Conservation (phyloP, 2,113 vertebrate genomes). For the Ahaetulla prasina region DNA sequence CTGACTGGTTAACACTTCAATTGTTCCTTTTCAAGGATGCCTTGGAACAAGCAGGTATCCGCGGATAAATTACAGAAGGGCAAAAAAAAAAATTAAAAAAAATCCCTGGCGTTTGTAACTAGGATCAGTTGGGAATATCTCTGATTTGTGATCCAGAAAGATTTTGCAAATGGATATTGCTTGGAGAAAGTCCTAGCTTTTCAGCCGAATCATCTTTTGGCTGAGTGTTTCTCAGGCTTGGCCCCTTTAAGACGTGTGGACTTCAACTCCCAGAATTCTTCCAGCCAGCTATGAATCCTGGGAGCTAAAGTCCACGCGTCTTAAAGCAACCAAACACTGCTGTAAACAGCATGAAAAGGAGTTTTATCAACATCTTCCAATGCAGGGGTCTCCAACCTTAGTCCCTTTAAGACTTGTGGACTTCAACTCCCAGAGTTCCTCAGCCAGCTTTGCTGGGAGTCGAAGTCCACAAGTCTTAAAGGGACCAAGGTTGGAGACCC, state of each 20-base stretch:
- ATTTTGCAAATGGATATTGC: not conserved
- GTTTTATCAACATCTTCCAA: not conserved
- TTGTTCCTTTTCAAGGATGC: not conserved
- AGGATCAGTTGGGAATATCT: not conserved
- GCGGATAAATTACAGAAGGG: not conserved
- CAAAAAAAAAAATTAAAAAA: not conserved
- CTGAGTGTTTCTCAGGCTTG: not conserved
- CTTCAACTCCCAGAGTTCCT: too few relatives aligned
- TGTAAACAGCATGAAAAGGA: not conserved
- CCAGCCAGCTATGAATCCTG: too few relatives aligned
- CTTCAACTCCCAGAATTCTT: too few relatives aligned
- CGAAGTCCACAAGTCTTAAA: too few relatives aligned
- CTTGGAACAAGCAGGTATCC: not conserved
- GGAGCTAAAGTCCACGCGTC: too few relatives aligned
- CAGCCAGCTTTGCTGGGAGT: too few relatives aligned
- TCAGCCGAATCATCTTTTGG: not conserved
- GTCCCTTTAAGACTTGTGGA: too few relatives aligned
- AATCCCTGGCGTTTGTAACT: not conserved
- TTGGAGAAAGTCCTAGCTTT: not conserved
- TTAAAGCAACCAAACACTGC: too few relatives aligned
- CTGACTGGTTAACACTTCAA: not conserved
- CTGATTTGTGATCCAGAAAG: not conserved
- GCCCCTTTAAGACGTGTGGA: too few relatives aligned
- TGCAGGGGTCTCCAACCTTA: too few relatives aligned
- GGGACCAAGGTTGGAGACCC: too few relatives aligned